Evolutionary conservation across 2,797 vertebrate genomes (phyloP), one percentile per base, ranked within the genome.

Genomic region (Hoplostethus atlanticus): DNA sequence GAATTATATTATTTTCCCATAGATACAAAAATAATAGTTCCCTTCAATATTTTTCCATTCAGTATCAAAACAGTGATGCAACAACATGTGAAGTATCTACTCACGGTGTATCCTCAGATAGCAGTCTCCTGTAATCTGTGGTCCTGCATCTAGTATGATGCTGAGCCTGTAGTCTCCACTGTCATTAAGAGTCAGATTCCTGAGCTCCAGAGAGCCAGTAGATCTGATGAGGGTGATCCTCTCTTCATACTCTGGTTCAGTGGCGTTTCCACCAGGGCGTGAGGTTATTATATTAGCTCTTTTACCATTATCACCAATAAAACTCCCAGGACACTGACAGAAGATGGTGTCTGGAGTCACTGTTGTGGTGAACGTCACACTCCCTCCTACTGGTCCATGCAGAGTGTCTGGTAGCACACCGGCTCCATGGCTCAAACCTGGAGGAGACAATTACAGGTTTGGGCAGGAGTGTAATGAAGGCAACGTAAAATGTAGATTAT

Each of bases 141-240:
- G 0, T 25, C 0, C 66, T 1, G 0, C 30, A 44, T 0, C 0
- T 2, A 44, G 4, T 52, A 47, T 0, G 16, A 80, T 25, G 0
- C 0, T 0, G 6, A 90, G 13, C 0, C 0, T 0, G 30, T 92
- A 92, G 0, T 0, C 3, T 68, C 91, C 90, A 55, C 0, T 68
- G 38, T 92, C 91, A 38, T 0, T 4, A 1, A 76, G 4, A 48
- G 63, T 2, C 69, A 92, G 30, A 42, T 67, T 46, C 34, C 76
- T 84, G 66, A 92, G 83, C 85, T 85, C 74, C 80, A 92, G 71
- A 74, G 87, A 89, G 54, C 57, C 90, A 50, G 77, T 84, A 44
- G 28, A 28, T 31, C 0, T 58, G 59, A 80, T 55, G 16, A 90
- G 5, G 16, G 54, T 86, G 70, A 88, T 51, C 77, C 91, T 88